Conservation (phyloP, 2,888 invertebrate species). For the Melanchra persicariae region DNA sequence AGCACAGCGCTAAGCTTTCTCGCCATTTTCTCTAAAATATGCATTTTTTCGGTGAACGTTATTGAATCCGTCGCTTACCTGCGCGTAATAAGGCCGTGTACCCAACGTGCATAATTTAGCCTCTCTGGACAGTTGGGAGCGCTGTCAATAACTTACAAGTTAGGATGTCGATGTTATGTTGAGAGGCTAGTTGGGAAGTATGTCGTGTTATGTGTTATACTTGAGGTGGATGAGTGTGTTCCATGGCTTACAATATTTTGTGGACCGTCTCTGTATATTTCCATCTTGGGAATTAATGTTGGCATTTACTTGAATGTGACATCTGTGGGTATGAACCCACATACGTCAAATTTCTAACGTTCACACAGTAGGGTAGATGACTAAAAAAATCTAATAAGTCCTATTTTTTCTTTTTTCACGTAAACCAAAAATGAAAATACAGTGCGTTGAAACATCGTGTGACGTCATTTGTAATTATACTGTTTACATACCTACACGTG, state of each 20-base stretch:
- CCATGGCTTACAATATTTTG: too few relatives aligned
- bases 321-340: neutral
- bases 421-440: too few relatives aligned
- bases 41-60: conserved; percentile 58
- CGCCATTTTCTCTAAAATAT: conserved; percentile 59
- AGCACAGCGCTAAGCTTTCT: conserved; percentile 29
- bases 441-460: too few relatives aligned
- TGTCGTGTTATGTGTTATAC: neutral
- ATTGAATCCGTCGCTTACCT: conserved; percentile 58
- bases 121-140: conserved; percentile 52
- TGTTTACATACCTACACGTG: too few relatives aligned
- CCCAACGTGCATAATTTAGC: conserved; percentile 59
- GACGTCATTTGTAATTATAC: too few relatives aligned
- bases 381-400: too few relatives aligned
- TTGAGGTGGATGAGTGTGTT: neutral
- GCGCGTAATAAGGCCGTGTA: conserved; percentile 50
- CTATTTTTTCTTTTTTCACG: too few relatives aligned
- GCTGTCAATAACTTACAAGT: conserved; percentile 58
- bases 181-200: conserved; percentile 16
- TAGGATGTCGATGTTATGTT: conserved; percentile 29
- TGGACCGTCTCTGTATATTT: too few relatives aligned
- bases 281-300: neutral
- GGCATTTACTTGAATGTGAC: neutral
- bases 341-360: too few relatives aligned
- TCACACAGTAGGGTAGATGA: too few relatives aligned